A percentile compares a stretch with the other conserved stretches of the same genome.
These are phyloP conservation scores for Trogon melanurus DNA, from an alignment of 2,113 vertebrate species.

Conservation along the genomic window DNA sequence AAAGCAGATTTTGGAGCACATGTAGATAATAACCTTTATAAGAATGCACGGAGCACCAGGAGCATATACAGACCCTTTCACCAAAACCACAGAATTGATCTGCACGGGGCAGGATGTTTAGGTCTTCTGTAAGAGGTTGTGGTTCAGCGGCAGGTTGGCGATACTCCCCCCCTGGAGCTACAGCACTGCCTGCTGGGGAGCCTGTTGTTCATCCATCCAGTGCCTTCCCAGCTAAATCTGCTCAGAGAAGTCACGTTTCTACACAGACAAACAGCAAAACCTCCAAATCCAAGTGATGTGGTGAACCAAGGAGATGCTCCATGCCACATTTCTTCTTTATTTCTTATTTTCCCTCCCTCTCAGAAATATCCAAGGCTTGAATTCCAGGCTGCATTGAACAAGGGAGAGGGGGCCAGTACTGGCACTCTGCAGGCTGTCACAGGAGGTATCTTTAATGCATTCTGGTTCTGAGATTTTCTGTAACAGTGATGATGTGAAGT, in stretches of 20 bases:
- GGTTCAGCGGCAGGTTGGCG: background rate
- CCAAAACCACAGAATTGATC: background rate
- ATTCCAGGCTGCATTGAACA: background rate
- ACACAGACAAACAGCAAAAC: background rate
- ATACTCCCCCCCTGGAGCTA: background rate
- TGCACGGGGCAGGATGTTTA: background rate
- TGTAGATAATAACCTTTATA: background rate
- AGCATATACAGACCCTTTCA: background rate
- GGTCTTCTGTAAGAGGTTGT: background rate
- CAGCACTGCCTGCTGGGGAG: background rate
- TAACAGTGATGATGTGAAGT: background rate
- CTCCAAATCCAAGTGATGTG: background rate
- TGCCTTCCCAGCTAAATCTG: background rate
- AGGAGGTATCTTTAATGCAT: background rate
- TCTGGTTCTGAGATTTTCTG: background rate
- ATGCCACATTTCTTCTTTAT: background rate
- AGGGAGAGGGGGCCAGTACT: background rate
- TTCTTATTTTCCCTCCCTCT: background rate
- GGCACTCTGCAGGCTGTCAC: background rate
- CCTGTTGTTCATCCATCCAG: background rate
- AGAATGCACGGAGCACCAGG: background rate
- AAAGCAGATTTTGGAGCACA: fast-evolving
- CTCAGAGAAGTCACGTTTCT: background rate
- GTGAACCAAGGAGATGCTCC: background rate
- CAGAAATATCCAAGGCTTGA: background rate